phyloP scores from a whole-genome alignment of 2,888 invertebrate species.

The Hyalella azteca region DNA sequence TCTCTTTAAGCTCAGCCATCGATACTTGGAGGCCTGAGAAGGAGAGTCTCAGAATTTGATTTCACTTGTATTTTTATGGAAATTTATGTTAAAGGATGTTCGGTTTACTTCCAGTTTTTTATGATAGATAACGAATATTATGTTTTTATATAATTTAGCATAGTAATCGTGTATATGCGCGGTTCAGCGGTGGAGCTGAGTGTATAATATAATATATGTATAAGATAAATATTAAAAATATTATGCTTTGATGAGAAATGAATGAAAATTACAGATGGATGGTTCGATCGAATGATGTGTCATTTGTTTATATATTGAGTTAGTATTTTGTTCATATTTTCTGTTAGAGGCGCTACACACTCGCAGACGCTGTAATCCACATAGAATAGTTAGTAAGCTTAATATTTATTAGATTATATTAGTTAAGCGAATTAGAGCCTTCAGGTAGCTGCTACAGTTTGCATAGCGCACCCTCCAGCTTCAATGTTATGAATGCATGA shows the following conservation, averaged over 20 bases:
- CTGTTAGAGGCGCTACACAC: neutral
- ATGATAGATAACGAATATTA: neutral
- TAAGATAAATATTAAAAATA: neutral
- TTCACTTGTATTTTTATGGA: conserved; percentile 9
- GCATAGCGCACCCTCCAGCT: neutral
- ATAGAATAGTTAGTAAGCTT: neutral
- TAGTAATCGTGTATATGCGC: neutral
- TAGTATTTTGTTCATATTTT: neutral
- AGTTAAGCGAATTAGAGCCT: neutral
- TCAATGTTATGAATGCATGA: neutral
- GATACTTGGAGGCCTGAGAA: conserved; percentile 38
- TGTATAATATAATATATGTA: neutral
- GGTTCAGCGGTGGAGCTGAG: neutral
- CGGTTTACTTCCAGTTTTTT: conserved; percentile 14
- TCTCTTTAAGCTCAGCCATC: conserved; percentile 31
- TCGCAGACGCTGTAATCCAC: conserved; percentile 11
- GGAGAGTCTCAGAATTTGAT: conserved; percentile 37
- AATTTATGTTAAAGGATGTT: neutral
- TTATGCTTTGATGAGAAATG: conserved; percentile 3
- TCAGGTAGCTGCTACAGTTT: neutral
- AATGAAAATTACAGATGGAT: neutral
- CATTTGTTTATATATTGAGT: conserved; percentile 1
- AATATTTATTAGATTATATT: neutral
- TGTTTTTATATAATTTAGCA: conserved; percentile 22
- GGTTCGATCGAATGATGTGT: neutral